A percentile compares a stretch with the other conserved stretches of the same genome.
Conservation (phyloP, 1,140 invertebrate genomes). For the Frieseomelitta varia region DNA sequence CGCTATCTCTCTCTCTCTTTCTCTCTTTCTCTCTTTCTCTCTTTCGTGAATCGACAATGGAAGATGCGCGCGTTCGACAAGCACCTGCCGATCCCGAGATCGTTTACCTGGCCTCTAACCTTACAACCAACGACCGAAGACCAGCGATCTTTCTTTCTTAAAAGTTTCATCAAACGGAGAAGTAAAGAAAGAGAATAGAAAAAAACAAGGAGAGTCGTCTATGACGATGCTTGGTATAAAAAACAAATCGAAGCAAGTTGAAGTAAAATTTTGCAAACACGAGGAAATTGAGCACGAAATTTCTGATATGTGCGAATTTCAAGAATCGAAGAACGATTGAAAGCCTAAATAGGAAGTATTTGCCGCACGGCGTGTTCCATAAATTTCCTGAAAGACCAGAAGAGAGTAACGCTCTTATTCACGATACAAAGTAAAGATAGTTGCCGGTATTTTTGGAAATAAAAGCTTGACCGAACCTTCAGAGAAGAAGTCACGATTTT, state of each 20-base stretch:
- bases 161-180: background rate
- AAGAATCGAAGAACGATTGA: background rate
- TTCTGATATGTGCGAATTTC: no score
- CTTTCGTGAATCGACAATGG: constrained; percentile 52
- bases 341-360: no score
- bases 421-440: background rate
- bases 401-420: no score
- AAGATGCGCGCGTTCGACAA: constrained; percentile 64
- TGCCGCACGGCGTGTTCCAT: background rate
- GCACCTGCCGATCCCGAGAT: constrained; percentile 70
- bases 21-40: background rate
- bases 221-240: no score
- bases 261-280: no score
- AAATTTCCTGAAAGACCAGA: background rate
- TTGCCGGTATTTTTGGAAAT: background rate
- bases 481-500: background rate
- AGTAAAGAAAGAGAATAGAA: no score
- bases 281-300: no score
- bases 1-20: no score
- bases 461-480: background rate
- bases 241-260: no score
- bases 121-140: background rate
- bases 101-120: constrained; percentile 1
- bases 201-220: no score
- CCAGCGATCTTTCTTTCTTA: background rate